phyloP scores from a whole-genome alignment of 2,797 vertebrate species.

The Aselliscus stoliczkanus region DNA sequence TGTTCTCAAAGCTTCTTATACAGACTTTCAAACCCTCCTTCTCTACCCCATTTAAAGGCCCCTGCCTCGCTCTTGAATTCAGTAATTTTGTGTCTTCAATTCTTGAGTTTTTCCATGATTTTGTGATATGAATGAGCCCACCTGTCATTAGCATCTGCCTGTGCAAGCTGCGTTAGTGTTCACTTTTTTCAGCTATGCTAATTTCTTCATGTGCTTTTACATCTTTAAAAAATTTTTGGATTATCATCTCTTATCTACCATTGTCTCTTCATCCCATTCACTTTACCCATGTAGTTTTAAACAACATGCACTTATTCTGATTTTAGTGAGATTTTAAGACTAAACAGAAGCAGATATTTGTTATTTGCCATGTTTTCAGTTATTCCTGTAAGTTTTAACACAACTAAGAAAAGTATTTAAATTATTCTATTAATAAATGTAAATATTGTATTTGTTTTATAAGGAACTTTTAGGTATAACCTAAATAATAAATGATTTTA shows the following conservation, averaged over 20 bases:
- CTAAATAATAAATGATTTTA: constrained; percentile 56
- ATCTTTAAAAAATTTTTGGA: neutral
- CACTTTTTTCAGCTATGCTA: neutral
- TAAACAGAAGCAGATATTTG: neutral
- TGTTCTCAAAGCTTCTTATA: neutral
- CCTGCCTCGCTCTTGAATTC: neutral
- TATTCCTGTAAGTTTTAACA: neutral
- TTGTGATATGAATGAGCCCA: neutral
- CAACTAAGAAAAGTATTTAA: neutral
- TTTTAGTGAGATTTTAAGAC: neutral
- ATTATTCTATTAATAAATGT: constrained; percentile 1
- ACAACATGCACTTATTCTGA: neutral
- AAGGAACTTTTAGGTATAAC: constrained; percentile 57
- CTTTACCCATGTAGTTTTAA: neutral
- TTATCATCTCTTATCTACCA: neutral
- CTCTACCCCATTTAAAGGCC: neutral
- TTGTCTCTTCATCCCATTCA: neutral
- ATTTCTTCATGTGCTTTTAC: neutral
- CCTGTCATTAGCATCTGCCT: neutral
- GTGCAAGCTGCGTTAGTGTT: neutral
- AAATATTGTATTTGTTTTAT: neutral
- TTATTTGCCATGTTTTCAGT: constrained; percentile 18
- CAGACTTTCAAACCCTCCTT: neutral
- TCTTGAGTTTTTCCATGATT: neutral
- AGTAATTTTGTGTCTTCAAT: neutral